Evolutionary conservation across 2,888 invertebrate species (phyloP).

Genomic region (Plebejus argus): DNA sequence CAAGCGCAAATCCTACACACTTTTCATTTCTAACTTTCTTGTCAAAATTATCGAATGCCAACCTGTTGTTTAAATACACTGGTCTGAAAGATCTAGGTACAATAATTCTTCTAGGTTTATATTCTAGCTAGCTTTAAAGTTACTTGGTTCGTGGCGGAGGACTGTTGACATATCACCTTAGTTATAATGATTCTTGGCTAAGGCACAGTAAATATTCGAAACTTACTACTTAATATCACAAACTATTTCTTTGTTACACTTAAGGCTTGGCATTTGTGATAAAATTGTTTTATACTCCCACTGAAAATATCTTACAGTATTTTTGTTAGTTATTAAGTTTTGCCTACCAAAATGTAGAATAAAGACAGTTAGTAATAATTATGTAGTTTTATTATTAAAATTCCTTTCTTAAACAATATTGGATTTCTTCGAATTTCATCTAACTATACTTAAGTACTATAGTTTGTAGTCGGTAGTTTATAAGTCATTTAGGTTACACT

Average conservation of each 20-base stretch:
- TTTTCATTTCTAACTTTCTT: background rate
- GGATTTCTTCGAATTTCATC: too few species aligned
- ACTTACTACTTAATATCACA: background rate
- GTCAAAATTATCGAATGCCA: too few species aligned
- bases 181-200: background rate
- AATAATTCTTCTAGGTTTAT: background rate
- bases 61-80: too few species aligned
- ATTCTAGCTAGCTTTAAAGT: background rate
- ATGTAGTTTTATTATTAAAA: background rate
- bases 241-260: background rate
- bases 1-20: too few species aligned
- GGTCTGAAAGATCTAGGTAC: background rate
- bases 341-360: constrained; percentile 23
- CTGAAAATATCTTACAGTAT: background rate
- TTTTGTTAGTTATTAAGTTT: constrained; percentile 6
- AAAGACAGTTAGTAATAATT: background rate
- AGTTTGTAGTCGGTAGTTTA: too few species aligned
- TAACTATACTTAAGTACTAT: too few species aligned
- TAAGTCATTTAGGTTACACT: too few species aligned
- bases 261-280: background rate
- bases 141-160: background rate
- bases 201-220: background rate
- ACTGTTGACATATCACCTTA: background rate
- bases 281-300: background rate
- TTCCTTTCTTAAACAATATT: background rate